phyloP scores from a whole-genome alignment of 2,797 vertebrate genomes.

The Phataginus tricuspis region DNA sequence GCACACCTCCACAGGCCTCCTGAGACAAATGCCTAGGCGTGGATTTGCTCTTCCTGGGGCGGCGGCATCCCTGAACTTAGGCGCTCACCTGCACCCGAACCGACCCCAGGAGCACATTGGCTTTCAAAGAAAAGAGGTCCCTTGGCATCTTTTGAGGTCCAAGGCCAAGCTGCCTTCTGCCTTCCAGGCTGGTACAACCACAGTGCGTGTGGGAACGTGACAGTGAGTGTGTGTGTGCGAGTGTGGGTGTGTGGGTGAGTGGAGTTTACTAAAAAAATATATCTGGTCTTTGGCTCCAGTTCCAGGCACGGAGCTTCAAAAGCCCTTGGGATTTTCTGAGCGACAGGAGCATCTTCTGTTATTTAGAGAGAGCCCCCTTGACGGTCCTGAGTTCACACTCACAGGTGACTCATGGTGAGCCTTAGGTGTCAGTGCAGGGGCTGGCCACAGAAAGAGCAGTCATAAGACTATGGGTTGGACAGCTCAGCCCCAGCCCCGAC shows the following conservation, averaged over 20 bases:
- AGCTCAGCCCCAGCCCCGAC: not conserved
- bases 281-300: not conserved
- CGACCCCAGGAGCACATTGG: not conserved
- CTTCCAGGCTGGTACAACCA: not conserved
- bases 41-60: not conserved
- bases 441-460: not conserved
- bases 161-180: not conserved
- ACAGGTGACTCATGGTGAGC: not conserved
- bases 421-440: not conserved
- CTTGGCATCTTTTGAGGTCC: not conserved
- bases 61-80: not conserved
- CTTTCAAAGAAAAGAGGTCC: not conserved
- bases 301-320: not conserved
- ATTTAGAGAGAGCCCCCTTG: not conserved
- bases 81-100: not conserved
- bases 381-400: not conserved
- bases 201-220: not conserved
- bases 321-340: slow-evolving; percentile 26
- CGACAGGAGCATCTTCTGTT: not conserved
- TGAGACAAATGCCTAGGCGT: not conserved
- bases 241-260: not conserved
- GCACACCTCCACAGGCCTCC: not conserved
- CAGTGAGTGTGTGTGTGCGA: no score
- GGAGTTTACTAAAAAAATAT: not conserved
- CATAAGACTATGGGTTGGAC: not conserved